Evolutionary conservation across 2,797 vertebrate genomes (phyloP).

Genomic region (Tadarida brasiliensis): DNA sequence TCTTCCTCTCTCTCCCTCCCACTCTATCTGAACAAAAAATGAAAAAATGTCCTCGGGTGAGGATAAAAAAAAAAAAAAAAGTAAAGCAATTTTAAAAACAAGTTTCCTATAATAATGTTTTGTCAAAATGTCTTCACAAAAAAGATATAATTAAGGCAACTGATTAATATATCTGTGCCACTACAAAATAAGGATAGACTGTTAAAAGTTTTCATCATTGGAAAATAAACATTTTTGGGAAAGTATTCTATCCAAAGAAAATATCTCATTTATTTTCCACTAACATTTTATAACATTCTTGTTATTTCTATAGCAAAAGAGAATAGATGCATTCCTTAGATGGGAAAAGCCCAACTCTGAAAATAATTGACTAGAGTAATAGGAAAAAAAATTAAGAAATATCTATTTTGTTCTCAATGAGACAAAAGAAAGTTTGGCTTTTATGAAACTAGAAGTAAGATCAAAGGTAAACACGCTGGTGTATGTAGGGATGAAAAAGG

Average conservation of each 20-base stretch:
- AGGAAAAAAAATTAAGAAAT: background rate
- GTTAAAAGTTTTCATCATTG: background rate
- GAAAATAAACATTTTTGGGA: constrained; percentile 43
- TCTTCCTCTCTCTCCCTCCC: no score
- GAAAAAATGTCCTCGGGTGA: no score
- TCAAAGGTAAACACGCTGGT: background rate
- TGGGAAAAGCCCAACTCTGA: background rate
- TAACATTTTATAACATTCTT: background rate
- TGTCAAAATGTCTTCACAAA: constrained; percentile 7
- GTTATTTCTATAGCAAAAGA: background rate
- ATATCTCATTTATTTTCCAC: background rate
- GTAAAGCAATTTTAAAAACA: background rate
- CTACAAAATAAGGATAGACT: background rate
- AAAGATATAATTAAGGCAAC: background rate
- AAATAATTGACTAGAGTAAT: background rate
- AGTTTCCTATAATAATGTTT: background rate
- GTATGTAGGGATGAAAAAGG: background rate
- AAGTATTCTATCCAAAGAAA: background rate
- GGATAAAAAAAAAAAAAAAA: no score
- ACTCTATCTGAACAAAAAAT: no score
- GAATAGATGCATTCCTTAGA: background rate
- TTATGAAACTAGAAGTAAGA: background rate
- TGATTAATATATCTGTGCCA: background rate
- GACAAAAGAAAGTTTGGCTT: background rate
- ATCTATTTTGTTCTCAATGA: background rate